A percentile compares a stretch with the other conserved stretches of the same genome.
Conservation (phyloP, 2,797 vertebrate species). For the Trachops cirrhosus region DNA sequence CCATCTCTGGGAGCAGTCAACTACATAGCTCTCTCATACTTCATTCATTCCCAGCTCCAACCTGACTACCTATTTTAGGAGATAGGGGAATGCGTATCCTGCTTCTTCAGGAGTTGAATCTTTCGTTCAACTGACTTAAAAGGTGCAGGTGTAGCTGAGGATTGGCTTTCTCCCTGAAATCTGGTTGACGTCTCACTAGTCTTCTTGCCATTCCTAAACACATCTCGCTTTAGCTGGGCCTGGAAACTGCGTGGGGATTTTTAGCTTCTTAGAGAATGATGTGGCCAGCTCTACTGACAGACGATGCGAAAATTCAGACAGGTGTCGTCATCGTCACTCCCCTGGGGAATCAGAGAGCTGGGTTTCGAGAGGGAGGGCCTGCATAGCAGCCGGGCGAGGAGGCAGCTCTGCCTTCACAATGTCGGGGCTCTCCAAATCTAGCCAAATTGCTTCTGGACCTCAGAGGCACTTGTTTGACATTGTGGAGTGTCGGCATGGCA, state of each 20-base stretch:
- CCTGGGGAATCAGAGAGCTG: slow-evolving; percentile 30
- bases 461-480: slow-evolving; percentile 36
- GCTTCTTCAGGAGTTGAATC: neutral
- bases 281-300: slow-evolving; percentile 55
- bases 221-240: slow-evolving; percentile 17
- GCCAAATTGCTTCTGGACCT: slow-evolving; percentile 60
- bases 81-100: neutral
- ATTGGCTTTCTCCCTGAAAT: neutral
- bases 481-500: slow-evolving; percentile 56
- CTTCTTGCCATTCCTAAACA: neutral
- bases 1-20: slow-evolving; percentile 17
- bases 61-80: neutral
- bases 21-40: neutral
- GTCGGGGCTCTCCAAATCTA: slow-evolving; percentile 14
- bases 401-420: neutral
- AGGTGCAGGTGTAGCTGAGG: neutral
- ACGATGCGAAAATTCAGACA: slow-evolving; percentile 63
- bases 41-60: neutral
- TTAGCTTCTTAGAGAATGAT: slow-evolving; percentile 65
- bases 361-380: slow-evolving; percentile 56
- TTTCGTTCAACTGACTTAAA: neutral
- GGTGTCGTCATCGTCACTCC: slow-evolving; percentile 22
- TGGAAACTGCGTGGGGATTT: neutral
- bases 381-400: neutral
- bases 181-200: neutral